A percentile compares a stretch with the other conserved stretches of the same genome.
These are phyloP conservation scores for Salminus brasiliensis DNA, from an alignment of 2,113 vertebrate genomes.

Conservation along the genomic window DNA sequence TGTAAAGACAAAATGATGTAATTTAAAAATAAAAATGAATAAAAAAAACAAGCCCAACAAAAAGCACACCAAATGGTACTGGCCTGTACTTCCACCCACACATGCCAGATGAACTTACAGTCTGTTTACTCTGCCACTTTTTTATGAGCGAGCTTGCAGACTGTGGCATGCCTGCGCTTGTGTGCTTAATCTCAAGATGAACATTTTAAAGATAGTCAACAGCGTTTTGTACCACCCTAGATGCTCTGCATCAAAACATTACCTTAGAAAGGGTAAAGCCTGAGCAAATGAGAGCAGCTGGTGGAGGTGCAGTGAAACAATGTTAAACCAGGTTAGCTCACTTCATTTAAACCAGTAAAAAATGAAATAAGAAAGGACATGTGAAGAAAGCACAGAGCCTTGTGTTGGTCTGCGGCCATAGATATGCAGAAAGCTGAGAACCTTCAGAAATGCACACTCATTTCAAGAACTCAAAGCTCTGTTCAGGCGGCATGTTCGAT, in stretches of 20 bases:
- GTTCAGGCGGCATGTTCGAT: no score
- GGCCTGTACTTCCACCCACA: conserved; percentile 32
- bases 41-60: not conserved
- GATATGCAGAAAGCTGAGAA: not conserved
- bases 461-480: no score
- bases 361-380: not conserved
- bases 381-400: not conserved
- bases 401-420: not conserved
- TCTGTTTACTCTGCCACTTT: conserved; percentile 20
- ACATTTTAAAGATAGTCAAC: not conserved
- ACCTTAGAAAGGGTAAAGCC: not conserved
- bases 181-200: not conserved
- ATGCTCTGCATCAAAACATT: not conserved
- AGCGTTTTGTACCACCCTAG: not conserved
- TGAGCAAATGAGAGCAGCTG: not conserved
- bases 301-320: not conserved
- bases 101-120: conserved; percentile 41
- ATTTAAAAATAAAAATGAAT: not conserved
- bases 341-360: not conserved
- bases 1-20: not conserved
- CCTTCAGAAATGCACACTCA: not conserved
- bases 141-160: not conserved
- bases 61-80: conserved; percentile 18
- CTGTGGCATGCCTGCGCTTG: not conserved
- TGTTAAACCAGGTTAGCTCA: not conserved